Percentiles rank a stretch among this genome's conserved stretches.
These are phyloP conservation scores for Thunnus maccoyii DNA, from an alignment of 2,113 vertebrate species.

Conservation along the genomic window DNA sequence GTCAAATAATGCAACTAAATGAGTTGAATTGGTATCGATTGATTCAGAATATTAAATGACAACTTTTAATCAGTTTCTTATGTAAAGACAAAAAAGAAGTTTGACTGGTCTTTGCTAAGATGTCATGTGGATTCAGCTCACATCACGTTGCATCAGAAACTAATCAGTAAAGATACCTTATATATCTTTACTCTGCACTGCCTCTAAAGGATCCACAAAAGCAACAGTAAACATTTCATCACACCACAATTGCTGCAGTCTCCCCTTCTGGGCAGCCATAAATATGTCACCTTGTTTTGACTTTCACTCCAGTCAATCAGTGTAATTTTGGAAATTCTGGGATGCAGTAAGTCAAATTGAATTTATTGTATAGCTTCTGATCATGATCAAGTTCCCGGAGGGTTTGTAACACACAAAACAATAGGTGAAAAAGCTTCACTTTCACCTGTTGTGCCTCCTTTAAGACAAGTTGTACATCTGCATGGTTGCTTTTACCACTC, in stretches of 20 bases:
- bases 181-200: background rate
- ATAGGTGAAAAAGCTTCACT: background rate
- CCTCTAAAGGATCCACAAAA: conserved; percentile 1
- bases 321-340: background rate
- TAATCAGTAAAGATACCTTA: background rate
- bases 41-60: background rate
- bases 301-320: background rate
- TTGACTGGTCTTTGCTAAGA: background rate
- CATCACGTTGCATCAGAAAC: too few relatives aligned
- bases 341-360: background rate
- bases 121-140: background rate
- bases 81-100: background rate
- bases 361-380: background rate
- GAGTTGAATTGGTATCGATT: background rate
- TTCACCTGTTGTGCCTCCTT: too few relatives aligned
- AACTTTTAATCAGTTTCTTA: background rate
- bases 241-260: background rate
- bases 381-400: background rate
- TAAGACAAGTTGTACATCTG: too few relatives aligned
- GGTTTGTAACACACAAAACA: background rate
- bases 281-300: background rate
- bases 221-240: background rate
- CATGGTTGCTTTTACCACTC: background rate
- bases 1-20: background rate
- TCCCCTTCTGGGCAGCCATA: background rate